These are phyloP conservation scores for Polyodon spathula DNA, from an alignment of 2,113 vertebrate genomes.

Conservation along the genomic window DNA sequence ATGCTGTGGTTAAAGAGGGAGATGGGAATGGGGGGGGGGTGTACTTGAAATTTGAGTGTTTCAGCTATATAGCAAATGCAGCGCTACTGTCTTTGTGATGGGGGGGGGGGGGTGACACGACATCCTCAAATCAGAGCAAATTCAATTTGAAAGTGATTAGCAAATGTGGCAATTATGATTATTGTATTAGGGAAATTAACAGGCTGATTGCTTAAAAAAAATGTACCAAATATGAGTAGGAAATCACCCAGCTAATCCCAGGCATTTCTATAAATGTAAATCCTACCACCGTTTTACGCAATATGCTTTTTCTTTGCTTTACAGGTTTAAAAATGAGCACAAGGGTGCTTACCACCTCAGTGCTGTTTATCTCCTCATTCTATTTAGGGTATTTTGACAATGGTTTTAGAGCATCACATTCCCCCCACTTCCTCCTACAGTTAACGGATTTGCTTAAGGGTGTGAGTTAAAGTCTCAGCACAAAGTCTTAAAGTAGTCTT, in stretches of 20 bases:
- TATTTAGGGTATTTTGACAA: constrained; percentile 34
- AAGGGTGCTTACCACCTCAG: constrained; percentile 42
- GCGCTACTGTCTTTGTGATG: neutral
- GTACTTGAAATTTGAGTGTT: neutral
- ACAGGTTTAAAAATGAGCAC: constrained; percentile 31
- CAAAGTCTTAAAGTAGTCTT: constrained; percentile 2
- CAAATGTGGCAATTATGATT: constrained; percentile 67
- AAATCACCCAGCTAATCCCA: constrained; percentile 6
- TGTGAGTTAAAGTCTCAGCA: neutral
- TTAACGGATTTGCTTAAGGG: neutral
- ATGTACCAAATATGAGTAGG: constrained; percentile 23
- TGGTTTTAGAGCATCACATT: constrained; percentile 1
- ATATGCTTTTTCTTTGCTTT: constrained; percentile 2
- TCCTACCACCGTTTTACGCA: constrained; percentile 28
- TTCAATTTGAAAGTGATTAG: constrained; percentile 49
- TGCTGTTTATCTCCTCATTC: constrained; percentile 59
- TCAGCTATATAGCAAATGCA: neutral
- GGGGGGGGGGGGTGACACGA: constrained; percentile 32
- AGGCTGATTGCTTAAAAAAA: constrained; percentile 28
- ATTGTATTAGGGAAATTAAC: constrained; percentile 61
- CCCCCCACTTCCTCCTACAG: neutral
- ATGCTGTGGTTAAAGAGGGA: constrained; percentile 11
- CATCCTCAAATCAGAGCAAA: constrained; percentile 53
- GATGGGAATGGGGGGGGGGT: neutral
- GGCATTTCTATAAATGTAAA: constrained; percentile 14